phyloP scores from a whole-genome alignment of 2,797 vertebrate genomes.

The Alauda arvensis region DNA sequence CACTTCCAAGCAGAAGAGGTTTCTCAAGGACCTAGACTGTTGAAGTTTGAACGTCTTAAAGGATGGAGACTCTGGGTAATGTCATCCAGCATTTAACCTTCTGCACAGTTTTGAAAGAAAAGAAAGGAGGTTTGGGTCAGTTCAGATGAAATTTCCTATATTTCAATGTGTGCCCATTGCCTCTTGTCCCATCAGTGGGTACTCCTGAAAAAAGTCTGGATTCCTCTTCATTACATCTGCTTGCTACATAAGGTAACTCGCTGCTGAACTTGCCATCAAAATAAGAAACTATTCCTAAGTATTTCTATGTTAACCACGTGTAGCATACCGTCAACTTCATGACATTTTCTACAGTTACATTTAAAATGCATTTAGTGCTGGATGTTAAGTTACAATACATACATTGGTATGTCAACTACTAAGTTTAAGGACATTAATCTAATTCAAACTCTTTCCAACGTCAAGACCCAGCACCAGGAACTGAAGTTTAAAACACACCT shows the following conservation, averaged over 20 bases:
- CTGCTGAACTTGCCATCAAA: background rate
- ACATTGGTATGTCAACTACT: background rate
- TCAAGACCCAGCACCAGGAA: background rate
- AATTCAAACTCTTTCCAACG: background rate
- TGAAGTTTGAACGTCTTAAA: background rate
- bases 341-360: background rate
- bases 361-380: background rate
- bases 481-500: background rate
- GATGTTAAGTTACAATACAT: background rate
- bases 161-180: accelerated
- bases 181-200: background rate
- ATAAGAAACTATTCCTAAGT: background rate
- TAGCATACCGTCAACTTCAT: background rate
- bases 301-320: background rate
- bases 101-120: background rate
- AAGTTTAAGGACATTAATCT: background rate
- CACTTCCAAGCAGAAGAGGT: background rate
- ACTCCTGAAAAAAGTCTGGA: background rate
- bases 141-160: background rate
- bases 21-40: background rate
- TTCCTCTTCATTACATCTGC: background rate
- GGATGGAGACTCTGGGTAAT: background rate
- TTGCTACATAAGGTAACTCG: background rate
- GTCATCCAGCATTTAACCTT: background rate
- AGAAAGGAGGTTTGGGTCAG: background rate